Evolutionary conservation across 2,888 invertebrate genomes (phyloP).

Genomic region (Phaedon cochleariae): DNA sequence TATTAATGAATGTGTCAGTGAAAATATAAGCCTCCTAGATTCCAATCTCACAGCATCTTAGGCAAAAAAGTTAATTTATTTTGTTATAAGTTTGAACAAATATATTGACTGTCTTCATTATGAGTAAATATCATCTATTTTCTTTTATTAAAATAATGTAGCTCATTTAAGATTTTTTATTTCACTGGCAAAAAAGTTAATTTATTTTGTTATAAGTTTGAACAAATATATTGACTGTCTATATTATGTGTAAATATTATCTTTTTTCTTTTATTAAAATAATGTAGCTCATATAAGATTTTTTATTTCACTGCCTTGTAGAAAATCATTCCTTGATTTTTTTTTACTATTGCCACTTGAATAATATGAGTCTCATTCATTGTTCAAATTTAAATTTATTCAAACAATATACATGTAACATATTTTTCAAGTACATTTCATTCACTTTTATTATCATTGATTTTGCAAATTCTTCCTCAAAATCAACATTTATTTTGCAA

Average conservation of each 20-base stretch:
- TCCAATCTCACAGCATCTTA: conserved; percentile 8
- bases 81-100: too few relatives aligned
- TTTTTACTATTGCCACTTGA: not conserved
- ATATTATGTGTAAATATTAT: too few relatives aligned
- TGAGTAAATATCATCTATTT: too few relatives aligned
- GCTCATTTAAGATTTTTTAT: too few relatives aligned
- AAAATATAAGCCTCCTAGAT: conserved; percentile 2
- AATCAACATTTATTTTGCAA: not conserved
- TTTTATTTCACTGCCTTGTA: not conserved
- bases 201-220: not conserved
- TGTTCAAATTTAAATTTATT: conserved; percentile 4
- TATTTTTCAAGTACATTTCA: conserved; percentile 3
- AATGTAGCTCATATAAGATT: not conserved
- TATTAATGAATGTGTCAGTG: conserved; percentile 11
- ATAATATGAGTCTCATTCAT: conserved; percentile 1
- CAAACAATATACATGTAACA: not conserved
- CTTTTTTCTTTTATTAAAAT: too few relatives aligned
- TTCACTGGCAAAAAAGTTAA: not conserved
- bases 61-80: not conserved
- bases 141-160: too few relatives aligned
- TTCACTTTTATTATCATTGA: not conserved
- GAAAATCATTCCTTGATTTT: too few relatives aligned
- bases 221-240: too few relatives aligned
- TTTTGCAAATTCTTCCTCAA: conserved; percentile 9
- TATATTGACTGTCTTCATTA: too few relatives aligned